Conservation (phyloP, 2,113 vertebrate genomes). For the Pedionomus torquatus region DNA sequence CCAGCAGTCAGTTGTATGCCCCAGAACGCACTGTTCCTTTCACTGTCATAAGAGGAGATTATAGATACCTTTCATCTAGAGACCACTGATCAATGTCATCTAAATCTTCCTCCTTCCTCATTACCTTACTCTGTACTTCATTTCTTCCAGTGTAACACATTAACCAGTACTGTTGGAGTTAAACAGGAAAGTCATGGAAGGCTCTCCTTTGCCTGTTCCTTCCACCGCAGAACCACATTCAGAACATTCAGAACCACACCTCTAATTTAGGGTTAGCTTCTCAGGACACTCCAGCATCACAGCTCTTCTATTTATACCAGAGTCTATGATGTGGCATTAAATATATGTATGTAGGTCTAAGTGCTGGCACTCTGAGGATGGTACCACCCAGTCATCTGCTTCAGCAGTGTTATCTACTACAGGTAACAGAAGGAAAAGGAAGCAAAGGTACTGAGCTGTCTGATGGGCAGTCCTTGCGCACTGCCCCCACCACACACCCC, state of each 20-base stretch:
- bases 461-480: background rate
- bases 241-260: conserved; percentile 2
- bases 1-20: background rate
- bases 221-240: background rate
- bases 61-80: background rate
- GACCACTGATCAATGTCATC: background rate
- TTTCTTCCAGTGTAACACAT: background rate
- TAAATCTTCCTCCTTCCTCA: background rate
- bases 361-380: background rate
- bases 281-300: background rate
- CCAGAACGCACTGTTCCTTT: background rate
- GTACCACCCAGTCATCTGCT: background rate
- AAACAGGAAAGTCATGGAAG: background rate
- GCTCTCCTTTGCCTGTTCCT: background rate
- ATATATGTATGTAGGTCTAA: background rate
- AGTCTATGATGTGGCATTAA: background rate
- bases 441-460: background rate
- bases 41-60: background rate
- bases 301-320: background rate
- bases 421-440: background rate
- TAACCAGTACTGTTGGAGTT: background rate
- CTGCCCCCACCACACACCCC: no score
- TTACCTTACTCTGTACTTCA: background rate
- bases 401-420: background rate
- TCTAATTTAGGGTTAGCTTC: conserved; percentile 17